Evolutionary conservation across 2,113 vertebrate species (phyloP).

Genomic region (Scomber colias): DNA sequence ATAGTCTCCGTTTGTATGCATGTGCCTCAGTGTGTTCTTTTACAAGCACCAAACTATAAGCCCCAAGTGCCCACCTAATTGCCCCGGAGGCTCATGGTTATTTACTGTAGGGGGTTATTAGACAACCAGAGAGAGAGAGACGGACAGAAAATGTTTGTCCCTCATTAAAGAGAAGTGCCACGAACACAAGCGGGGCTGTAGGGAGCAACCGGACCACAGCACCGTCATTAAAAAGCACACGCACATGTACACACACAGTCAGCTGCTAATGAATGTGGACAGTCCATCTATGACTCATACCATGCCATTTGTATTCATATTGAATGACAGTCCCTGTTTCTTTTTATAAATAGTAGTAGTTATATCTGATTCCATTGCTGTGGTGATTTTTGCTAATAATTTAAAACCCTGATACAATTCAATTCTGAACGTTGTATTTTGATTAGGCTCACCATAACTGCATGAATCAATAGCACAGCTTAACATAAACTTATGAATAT

Average conservation of each 20-base stretch:
- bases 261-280: conserved; percentile 64
- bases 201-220: conserved; percentile 54
- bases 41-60: conserved; percentile 55
- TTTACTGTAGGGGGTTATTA: conserved; percentile 74
- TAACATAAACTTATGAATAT: not conserved
- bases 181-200: conserved; percentile 58
- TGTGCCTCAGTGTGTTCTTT: conserved; percentile 22
- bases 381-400: not conserved
- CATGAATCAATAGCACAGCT: too few species aligned
- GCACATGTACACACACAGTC: conserved; percentile 53
- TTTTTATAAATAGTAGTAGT: conserved; percentile 17
- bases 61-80: conserved; percentile 73
- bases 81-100: conserved; percentile 74
- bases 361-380: conserved; percentile 9
- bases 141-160: conserved; percentile 67
- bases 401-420: too few species aligned
- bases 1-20: not conserved
- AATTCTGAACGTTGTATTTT: too few species aligned
- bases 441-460: too few species aligned
- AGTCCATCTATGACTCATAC: conserved; percentile 68
- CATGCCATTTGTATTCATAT: conserved; percentile 40
- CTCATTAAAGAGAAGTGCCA: conserved; percentile 73
- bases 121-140: conserved; percentile 51
- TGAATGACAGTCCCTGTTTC: conserved; percentile 33
- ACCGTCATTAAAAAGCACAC: conserved; percentile 46